A percentile compares a stretch with the other conserved stretches of the same genome.
Conservation (phyloP, 2,113 vertebrate genomes). For the Eidolon helvum region DNA sequence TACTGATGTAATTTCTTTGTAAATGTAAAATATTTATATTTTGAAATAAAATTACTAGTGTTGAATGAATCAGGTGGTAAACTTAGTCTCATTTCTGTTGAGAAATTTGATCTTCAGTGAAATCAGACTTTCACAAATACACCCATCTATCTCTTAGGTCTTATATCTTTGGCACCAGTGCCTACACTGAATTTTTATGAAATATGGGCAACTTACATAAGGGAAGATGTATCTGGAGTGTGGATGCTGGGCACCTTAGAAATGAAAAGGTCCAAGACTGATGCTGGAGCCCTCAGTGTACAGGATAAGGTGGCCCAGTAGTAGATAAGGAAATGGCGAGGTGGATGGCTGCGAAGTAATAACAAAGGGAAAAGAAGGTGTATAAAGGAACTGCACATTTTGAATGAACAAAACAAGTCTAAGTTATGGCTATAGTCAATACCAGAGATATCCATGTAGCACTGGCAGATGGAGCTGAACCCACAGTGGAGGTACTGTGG, state of each 20-base stretch:
- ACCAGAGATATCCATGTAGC: not conserved
- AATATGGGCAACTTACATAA: not conserved
- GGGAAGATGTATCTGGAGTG: not conserved
- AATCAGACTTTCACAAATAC: not conserved
- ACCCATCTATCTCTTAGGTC: not conserved
- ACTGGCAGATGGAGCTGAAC: not conserved
- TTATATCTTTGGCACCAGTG: not conserved
- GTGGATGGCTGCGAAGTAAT: not conserved
- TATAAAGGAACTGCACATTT: not conserved
- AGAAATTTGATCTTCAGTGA: conserved; percentile 24
- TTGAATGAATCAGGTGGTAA: conserved; percentile 53
- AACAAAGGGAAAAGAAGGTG: not conserved
- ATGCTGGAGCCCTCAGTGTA: not conserved
- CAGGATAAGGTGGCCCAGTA: not conserved
- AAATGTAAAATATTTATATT: conserved; percentile 84
- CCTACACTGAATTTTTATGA: not conserved
- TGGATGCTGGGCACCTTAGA: not conserved
- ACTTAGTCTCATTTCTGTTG: conserved; percentile 25
- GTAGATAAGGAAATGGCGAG: not conserved
- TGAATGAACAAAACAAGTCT: not conserved
- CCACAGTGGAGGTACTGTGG: not conserved
- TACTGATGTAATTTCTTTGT: conserved; percentile 79
- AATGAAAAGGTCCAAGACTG: not conserved
- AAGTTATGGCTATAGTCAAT: not conserved
- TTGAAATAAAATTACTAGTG: conserved; percentile 84